Conservation (phyloP, 1,140 invertebrate species). For the Idris sp. region DNA sequence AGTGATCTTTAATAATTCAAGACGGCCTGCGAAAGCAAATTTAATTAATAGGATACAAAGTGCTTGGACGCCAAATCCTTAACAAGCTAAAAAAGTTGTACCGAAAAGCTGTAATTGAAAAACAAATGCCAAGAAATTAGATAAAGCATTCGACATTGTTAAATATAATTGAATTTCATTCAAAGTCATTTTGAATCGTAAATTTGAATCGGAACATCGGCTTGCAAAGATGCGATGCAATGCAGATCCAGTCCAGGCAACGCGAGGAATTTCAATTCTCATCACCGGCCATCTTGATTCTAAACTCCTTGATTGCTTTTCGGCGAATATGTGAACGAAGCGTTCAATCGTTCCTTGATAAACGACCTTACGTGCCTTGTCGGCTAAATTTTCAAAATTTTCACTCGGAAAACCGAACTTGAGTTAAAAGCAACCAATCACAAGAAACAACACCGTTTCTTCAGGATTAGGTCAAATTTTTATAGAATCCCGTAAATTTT, state of each 20-base stretch:
- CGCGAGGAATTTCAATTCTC: slow-evolving; percentile 63
- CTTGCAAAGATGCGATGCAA: slow-evolving; percentile 47
- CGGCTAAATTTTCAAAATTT: slow-evolving; percentile 34
- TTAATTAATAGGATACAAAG: slow-evolving; percentile 21
- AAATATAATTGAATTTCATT: slow-evolving; percentile 61
- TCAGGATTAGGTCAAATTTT: no score
- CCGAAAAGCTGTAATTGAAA: slow-evolving; percentile 20
- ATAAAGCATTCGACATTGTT: slow-evolving; percentile 44
- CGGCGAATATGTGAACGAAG: slow-evolving; percentile 49
- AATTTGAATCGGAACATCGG: slow-evolving; percentile 44
- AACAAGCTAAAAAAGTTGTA: slow-evolving; percentile 22
- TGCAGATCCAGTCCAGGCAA: slow-evolving; percentile 53
- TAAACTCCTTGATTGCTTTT: slow-evolving; percentile 59
- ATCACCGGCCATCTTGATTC: slow-evolving; percentile 60
- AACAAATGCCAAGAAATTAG: slow-evolving; percentile 36
- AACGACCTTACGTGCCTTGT: slow-evolving; percentile 51
- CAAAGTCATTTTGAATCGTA: slow-evolving; percentile 49
- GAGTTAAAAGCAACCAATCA: no score
- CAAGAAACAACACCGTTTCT: no score
- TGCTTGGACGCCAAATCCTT: slow-evolving; percentile 9
- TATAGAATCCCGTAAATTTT: no score
- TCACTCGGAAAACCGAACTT: slow-evolving; percentile 10
- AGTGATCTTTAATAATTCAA: slow-evolving; percentile 25
- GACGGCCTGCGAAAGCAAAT: background rate
- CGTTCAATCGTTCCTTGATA: slow-evolving; percentile 53